Base-by-base conservation (phyloP, 2,888 invertebrate genomes). In the Cheilosia vulpina region DNA sequence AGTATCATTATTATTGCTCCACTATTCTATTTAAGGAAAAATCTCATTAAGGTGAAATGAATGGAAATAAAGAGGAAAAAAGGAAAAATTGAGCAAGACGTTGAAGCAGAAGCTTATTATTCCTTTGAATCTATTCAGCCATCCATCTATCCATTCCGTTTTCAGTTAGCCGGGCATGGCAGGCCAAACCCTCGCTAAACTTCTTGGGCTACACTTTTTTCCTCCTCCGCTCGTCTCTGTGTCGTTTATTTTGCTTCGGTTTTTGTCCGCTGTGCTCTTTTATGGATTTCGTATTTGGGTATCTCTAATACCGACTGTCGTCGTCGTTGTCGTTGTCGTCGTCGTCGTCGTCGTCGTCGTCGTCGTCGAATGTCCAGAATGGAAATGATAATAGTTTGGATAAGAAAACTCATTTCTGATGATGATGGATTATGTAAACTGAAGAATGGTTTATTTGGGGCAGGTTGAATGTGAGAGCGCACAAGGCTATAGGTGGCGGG, bases 401-500 rank as follows among this genome's bases (percentile, higher is more conserved):
- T 85, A 85, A 80, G 80, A 76, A 76, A 85, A 85, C 80, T 80
- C 80, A 85, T 85, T 80, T 76, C 71, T 85, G 71, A 85, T 72
- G 84, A 85, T 85, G 80, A 85, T 85, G 80, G 84, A 85, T 85
- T 85, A 85, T 85, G 80, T 85, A 85, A 85, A 75, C 84, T 85
- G 84, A 85, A 80, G 84, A 80, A 85, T 85, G 80, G 80, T 80
- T 71, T 80, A 71, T 80, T 80, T 57, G 76, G 60, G 72, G 73
- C 79, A 79, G 68, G 73, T 79, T 68, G 68, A 50, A 63, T 62
- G 27, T 41, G 15, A 47, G 45, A 47, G 45, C 45, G 55, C 55
- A 31, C 43, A 34, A 66, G 62, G 57, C 45, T 43, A 62, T 24
- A 41, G 66, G 41, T n/a, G 15, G 21, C 11, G 24, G 60, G 31